Percentiles rank a stretch among this genome's conserved stretches.
phyloP scores from a whole-genome alignment of 2,888 invertebrate genomes.

The Andrena trimmerana region DNA sequence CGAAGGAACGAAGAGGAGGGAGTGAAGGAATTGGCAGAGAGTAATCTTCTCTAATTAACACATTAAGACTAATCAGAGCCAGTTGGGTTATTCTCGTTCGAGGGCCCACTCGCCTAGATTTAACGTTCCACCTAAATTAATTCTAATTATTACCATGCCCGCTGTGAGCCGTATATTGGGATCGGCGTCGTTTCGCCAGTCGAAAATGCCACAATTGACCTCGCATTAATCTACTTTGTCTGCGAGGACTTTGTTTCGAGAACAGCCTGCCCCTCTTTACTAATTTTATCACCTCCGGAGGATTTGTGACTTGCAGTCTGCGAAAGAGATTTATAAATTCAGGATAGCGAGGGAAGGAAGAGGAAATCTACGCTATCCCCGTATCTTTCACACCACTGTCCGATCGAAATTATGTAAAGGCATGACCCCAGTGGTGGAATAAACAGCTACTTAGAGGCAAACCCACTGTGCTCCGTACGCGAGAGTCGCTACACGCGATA shows the following conservation, averaged over 20 bases:
- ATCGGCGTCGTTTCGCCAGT: slow-evolving; percentile 56
- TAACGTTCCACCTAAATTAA: slow-evolving; percentile 83
- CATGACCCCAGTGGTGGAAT: background rate
- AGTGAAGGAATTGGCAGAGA: slow-evolving; percentile 74
- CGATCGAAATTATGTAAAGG: background rate
- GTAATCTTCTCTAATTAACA: slow-evolving; percentile 84
- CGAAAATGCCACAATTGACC: slow-evolving; percentile 35
- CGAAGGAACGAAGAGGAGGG: slow-evolving; percentile 61
- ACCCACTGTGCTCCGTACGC: slow-evolving; percentile 8
- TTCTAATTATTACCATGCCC: slow-evolving; percentile 82
- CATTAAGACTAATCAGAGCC: slow-evolving; percentile 84
- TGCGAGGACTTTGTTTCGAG: slow-evolving; percentile 26
- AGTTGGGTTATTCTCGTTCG: slow-evolving; percentile 81
- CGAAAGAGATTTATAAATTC: slow-evolving; percentile 8
- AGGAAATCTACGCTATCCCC: background rate
- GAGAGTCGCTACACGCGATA: slow-evolving; percentile 56
- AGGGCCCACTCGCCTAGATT: slow-evolving; percentile 84
- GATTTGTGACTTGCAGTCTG: background rate
- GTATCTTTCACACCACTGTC: background rate
- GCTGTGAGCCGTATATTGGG: slow-evolving; percentile 71
- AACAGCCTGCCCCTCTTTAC: slow-evolving; percentile 3
- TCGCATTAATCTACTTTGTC: slow-evolving; percentile 49
- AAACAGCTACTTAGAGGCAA: slow-evolving; percentile 5
- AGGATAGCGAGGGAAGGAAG: background rate
- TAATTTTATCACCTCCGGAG: background rate